phyloP scores from a whole-genome alignment of 1,140 invertebrate species.

The Zaprionus nigranus region DNA sequence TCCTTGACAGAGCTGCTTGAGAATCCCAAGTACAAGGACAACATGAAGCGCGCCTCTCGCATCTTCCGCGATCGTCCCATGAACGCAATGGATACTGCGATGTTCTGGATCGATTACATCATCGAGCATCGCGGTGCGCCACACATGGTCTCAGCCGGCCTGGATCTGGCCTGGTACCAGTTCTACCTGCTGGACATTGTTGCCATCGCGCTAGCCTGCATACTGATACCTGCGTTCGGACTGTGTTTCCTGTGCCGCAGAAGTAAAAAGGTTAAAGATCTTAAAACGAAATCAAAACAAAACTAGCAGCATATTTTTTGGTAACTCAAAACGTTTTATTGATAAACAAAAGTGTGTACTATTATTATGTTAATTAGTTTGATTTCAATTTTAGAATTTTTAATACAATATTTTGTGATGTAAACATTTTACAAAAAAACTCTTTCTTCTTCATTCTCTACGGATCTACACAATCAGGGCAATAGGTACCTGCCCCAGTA shows the following conservation, averaged over 20 bases:
- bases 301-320: constrained; percentile 12
- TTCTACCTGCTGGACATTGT: constrained; percentile 87
- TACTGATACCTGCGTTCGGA: constrained; percentile 38
- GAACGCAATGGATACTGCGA: constrained; percentile 85
- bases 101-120: constrained; percentile 88
- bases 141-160: constrained; percentile 86
- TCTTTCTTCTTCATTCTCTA: constrained; percentile 14
- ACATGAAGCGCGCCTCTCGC: constrained; percentile 82
- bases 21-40: constrained; percentile 83
- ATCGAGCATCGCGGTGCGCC: constrained; percentile 86
- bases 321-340: constrained; percentile 49
- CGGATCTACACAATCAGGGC: constrained; percentile 32
- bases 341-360: constrained; percentile 32
- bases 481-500: constrained; percentile 67
- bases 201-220: constrained; percentile 15
- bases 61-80: constrained; percentile 86
- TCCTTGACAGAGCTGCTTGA: constrained; percentile 84
- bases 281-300: constrained; percentile 36
- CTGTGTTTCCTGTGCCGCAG: constrained; percentile 13
- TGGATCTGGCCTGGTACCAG: constrained; percentile 87
- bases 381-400: constrained; percentile 19
- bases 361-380: constrained; percentile 31
- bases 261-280: constrained; percentile 37
- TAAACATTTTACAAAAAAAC: constrained; percentile 43
- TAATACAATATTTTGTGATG: constrained; percentile 33